A percentile compares a stretch with the other conserved stretches of the same genome.
These are phyloP conservation scores for Perca fluviatilis DNA, from an alignment of 2,113 vertebrate genomes.

Conservation along the genomic window DNA sequence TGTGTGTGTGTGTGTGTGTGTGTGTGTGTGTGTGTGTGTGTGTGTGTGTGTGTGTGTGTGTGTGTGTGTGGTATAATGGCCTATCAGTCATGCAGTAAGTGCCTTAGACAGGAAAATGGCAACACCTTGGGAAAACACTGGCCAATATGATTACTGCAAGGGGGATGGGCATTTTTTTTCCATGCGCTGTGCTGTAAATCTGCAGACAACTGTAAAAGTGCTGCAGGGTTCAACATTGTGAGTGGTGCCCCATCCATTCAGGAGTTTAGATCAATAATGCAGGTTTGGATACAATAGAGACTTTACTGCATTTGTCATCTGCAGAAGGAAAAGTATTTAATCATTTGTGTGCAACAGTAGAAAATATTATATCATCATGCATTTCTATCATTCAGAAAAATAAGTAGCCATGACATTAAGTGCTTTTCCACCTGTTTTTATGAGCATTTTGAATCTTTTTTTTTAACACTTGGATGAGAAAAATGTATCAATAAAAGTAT, in stretches of 20 bases:
- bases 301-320: conserved; percentile 31
- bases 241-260: conserved; percentile 38
- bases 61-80: conserved; percentile 43
- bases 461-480: not conserved
- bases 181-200: conserved; percentile 55
- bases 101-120: conserved; percentile 72
- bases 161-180: conserved; percentile 41
- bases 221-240: conserved; percentile 35
- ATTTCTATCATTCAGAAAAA: not conserved
- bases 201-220: conserved; percentile 47
- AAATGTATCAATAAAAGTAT: not conserved
- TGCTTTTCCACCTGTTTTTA: not conserved
- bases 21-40: not conserved
- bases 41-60: not conserved
- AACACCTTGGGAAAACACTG: conserved; percentile 75
- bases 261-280: conserved; percentile 54
- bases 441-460: not conserved
- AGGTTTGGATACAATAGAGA: conserved; percentile 30
- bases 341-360: not conserved
- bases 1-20: conserved; percentile 7
- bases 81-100: conserved; percentile 76
- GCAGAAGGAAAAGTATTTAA: not conserved
- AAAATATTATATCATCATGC: not conserved
- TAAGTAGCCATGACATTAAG: not conserved
- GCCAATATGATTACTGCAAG: conserved; percentile 68